A percentile compares a stretch with the other conserved stretches of the same genome.
These are phyloP conservation scores for mouse (Mus musculus) DNA, from an alignment of 2,113 vertebrate species.

Conservation along the genomic window GRCm39 chr4:104014001-104014500, in stretches of 20 bases:
- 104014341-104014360: not conserved
- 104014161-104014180: not conserved
- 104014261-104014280: not conserved
- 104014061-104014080: not conserved
- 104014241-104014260: not conserved
- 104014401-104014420: not conserved
- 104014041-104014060: no score
- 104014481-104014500: not conserved
- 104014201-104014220: not conserved
- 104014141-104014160: not conserved
- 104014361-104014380: not conserved
- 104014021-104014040: no score
- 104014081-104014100: not conserved
- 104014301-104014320: not conserved
- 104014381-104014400: not conserved
- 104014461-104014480: not conserved
- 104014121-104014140: slow-evolving; percentile 4
- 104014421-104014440: not conserved
- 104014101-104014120: slow-evolving; percentile 37
- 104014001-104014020: no score
- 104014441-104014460: not conserved
- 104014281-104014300: not conserved
- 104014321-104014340: not conserved
- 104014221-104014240: not conserved
- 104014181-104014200: not conserved